These are phyloP conservation scores for Eira barbara DNA, from an alignment of 2,113 vertebrate genomes.

Conservation along the genomic window DNA sequence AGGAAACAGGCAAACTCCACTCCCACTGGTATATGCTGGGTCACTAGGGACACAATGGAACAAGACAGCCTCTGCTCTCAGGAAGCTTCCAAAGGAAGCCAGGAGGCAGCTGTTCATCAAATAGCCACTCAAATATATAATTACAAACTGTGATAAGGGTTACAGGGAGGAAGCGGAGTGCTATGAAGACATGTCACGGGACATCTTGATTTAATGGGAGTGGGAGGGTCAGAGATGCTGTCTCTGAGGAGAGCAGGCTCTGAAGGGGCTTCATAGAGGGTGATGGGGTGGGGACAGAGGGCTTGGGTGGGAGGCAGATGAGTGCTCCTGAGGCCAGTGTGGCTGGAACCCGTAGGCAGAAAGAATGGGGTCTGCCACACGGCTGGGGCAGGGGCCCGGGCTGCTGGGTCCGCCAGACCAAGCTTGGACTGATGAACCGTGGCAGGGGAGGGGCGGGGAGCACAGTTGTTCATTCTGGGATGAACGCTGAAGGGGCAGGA, in stretches of 20 bases:
- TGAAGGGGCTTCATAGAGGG: background rate
- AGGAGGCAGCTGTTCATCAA: background rate
- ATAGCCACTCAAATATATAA: background rate
- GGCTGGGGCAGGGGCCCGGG: background rate
- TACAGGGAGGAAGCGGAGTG: background rate
- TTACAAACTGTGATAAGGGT: background rate
- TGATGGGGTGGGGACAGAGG: background rate
- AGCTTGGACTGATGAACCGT: background rate
- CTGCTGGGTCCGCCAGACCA: accelerated
- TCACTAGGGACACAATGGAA: background rate
- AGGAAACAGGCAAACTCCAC: background rate
- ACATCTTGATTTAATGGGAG: background rate
- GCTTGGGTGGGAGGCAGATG: background rate
- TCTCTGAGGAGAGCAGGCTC: background rate
- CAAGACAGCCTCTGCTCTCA: background rate
- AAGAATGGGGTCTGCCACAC: background rate
- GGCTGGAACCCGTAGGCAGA: background rate
- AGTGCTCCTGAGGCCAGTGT: background rate
- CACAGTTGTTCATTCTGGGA: background rate
- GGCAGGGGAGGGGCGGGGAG: background rate
- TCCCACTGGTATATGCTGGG: background rate
- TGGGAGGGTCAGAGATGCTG: background rate
- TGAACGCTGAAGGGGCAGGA: background rate
- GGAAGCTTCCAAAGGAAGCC: background rate
- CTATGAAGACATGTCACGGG: background rate